A percentile compares a stretch with the other conserved stretches of the same genome.
Evolutionary conservation across 2,888 invertebrate genomes (phyloP).

Genomic region (Stictocephala bisonia): DNA sequence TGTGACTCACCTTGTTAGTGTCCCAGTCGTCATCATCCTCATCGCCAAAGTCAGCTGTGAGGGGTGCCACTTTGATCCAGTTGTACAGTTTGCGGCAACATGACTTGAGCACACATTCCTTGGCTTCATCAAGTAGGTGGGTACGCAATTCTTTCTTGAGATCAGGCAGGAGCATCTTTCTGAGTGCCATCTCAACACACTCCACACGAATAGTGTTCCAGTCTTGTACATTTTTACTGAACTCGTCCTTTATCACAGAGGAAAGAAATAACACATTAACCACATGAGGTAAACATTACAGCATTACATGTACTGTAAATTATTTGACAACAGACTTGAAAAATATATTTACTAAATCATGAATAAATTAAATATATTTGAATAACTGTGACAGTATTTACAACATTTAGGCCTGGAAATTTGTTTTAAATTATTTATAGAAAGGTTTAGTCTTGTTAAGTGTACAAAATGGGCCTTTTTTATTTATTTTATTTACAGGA

Average conservation of each 20-base stretch:
- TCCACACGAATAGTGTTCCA: conserved; percentile 94
- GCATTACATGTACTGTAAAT: no score
- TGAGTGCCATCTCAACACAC: conserved; percentile 89
- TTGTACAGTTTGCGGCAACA: conserved; percentile 90
- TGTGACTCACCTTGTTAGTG: conserved; percentile 70
- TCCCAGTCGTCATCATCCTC: conserved; percentile 96
- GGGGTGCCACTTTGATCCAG: conserved; percentile 92
- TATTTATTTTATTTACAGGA: no score
- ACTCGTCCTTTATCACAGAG: no score
- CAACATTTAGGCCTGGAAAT: no score
- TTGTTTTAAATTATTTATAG: no score
- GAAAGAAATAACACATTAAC: conserved; percentile 1
- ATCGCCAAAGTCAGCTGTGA: conserved; percentile 76
- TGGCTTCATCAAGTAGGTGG: conserved; percentile 85
- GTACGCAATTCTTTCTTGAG: conserved; percentile 86
- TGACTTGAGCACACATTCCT: conserved; percentile 83
- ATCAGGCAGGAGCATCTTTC: conserved; percentile 89
- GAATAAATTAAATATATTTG: no score
- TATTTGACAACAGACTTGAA: no score
- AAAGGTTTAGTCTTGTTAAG: no score
- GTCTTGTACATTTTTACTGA: conserved; percentile 91
- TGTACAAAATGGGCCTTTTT: no score
- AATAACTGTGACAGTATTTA: no score
- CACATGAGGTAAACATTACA: no score
- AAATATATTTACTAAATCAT: no score